Evolutionary conservation across 2,797 vertebrate genomes (phyloP).

Genomic region (Anas flavirostris): DNA sequence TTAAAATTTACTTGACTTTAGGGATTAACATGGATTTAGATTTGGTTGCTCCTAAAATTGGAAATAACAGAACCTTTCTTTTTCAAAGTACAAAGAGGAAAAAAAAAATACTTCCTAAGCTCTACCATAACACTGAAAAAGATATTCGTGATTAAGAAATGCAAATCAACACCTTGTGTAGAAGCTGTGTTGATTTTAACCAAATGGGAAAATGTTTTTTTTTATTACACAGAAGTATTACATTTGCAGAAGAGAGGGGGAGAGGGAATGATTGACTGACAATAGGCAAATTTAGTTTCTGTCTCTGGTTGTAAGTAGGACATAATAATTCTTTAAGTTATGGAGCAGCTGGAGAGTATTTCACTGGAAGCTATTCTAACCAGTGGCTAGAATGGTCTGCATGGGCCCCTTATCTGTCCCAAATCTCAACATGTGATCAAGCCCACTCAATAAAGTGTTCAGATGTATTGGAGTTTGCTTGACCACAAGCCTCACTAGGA

Average conservation of each 20-base stretch:
- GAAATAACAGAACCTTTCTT: constrained; percentile 1
- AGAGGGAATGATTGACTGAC: neutral
- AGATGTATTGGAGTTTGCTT: neutral
- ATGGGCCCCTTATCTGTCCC: neutral
- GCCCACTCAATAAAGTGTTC: neutral
- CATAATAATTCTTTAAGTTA: neutral
- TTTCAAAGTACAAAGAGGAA: neutral
- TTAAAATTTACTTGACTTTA: constrained; percentile 32
- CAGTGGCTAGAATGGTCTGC: neutral
- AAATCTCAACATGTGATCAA: neutral
- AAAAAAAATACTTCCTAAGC: neutral
- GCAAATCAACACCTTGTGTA: neutral
- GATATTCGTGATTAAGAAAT: neutral
- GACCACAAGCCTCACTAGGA: neutral
- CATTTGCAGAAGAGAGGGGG: neutral
- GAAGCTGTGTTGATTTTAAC: neutral
- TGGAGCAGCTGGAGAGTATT: neutral
- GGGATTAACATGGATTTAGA: constrained; percentile 26
- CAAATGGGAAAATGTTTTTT: neutral
- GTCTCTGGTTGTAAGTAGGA: neutral
- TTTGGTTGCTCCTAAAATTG: neutral
- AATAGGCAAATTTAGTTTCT: neutral
- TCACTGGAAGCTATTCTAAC: neutral
- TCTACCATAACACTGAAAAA: neutral
- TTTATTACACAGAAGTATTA: neutral